These are phyloP conservation scores for Rhipidura dahli DNA, from an alignment of 2,113 vertebrate genomes.

Conservation along the genomic window DNA sequence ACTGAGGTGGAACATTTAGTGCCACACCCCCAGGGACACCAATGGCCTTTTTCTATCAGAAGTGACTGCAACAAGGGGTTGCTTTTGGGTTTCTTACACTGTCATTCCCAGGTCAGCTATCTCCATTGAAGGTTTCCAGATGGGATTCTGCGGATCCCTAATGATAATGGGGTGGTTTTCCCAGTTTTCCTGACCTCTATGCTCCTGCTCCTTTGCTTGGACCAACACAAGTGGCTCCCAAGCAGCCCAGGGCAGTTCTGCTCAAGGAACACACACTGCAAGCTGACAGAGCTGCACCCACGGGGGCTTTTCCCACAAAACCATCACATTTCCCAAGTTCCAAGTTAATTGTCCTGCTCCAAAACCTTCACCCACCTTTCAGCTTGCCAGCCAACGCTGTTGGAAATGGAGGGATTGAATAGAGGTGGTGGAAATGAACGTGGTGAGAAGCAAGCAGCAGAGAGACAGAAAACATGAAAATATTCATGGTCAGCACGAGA, in stretches of 20 bases:
- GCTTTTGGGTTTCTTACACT: background rate
- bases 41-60: background rate
- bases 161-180: background rate
- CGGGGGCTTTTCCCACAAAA: background rate
- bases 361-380: conserved; percentile 69
- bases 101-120: background rate
- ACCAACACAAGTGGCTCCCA: background rate
- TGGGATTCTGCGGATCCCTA: background rate
- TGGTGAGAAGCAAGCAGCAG: conserved; percentile 10
- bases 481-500: background rate
- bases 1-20: background rate
- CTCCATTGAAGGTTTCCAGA: background rate
- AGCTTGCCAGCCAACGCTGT: conserved; percentile 60
- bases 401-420: conserved; percentile 37
- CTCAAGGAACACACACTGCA: background rate
- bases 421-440: conserved; percentile 24
- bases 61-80: background rate
- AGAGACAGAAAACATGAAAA: conserved; percentile 38
- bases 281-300: background rate
- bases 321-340: background rate
- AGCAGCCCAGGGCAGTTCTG: background rate
- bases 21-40: background rate
- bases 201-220: background rate
- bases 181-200: background rate
- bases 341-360: background rate